phyloP scores from a whole-genome alignment of 2,797 vertebrate genomes.

The Paramormyrops hopkinsi region DNA sequence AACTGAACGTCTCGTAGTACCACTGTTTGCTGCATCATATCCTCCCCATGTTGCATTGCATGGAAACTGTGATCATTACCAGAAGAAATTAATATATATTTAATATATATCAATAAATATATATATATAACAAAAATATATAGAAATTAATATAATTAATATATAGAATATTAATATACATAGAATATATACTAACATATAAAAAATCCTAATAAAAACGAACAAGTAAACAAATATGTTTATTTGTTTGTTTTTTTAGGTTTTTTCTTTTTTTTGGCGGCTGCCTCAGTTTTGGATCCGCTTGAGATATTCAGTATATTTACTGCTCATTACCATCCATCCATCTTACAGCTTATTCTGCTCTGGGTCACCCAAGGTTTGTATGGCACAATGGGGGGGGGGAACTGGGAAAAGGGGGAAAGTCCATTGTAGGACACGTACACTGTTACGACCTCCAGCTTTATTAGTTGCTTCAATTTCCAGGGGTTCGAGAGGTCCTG shows the following conservation, averaged over 20 bases:
- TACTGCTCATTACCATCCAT: not conserved
- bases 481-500: not conserved
- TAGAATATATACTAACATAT: not conserved
- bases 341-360: not conserved
- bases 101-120: too few species aligned
- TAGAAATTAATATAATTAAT: not conserved
- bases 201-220: not conserved
- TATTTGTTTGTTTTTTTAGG: not conserved
- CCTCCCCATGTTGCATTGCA: not conserved
- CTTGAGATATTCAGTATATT: not conserved
- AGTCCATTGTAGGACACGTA: not conserved
- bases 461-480: not conserved
- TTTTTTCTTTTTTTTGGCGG: not conserved
- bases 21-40: not conserved
- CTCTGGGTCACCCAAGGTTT: not conserved
- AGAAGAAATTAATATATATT: not conserved
- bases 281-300: not conserved
- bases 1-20: not conserved
- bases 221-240: not conserved
- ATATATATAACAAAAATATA: not conserved
- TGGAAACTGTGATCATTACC: not conserved
- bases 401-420: not conserved
- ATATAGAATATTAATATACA: not conserved
- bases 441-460: not conserved
- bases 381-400: not conserved